Base-by-base conservation (phyloP, 2,113 vertebrate genomes). In the Mirounga angustirostris region DNA sequence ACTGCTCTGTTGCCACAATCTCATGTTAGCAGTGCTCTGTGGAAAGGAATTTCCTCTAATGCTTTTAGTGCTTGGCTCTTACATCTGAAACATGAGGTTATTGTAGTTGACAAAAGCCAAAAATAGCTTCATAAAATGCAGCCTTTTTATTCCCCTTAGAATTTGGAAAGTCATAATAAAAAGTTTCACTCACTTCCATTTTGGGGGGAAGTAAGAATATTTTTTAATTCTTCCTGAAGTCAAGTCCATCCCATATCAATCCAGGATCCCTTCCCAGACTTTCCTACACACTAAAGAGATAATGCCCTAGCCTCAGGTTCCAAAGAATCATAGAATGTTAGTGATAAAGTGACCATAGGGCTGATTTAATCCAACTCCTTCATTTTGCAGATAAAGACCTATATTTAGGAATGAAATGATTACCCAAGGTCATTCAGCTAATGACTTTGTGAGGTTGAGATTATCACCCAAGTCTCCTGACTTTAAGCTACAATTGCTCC, bases 1-100 rank as follows among this genome's bases (percentile, higher is more conserved):
- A 61, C 28, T 76, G 61, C 79, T 94, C 85, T 65, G 43, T 86
- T n/a, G 50, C 89, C 95, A 78, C n/a, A 74, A 65, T 59, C 82
- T 86, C 10, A 40, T 52, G 73, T 73, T 63, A 98, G 82, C 74
- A 78, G 40, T 0, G 4, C 46, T 81, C 36, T 59, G 6, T 18
- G 82, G 43, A 92, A 93, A 98, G 91, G 90, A 97, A 98, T 98
- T 97, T 95, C 78, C 89, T 65, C 96, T 85, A 79, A 96, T 91
- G 76, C 91, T 94, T 97, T 98, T 81, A 97, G 94, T 22, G 19
- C 91, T 91, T 95, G 58, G 93, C 84, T 84, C 73, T 88, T 89
- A 15, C 88, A 79, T 58, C 76, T 92, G 54, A 73, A 36, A 6
- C 43, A 67, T 80, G 87, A 58, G 95, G 79, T 95, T 97, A 96